These are phyloP conservation scores for Calliphora vicina DNA, from an alignment of 1,140 invertebrate genomes.

Conservation along the genomic window DNA sequence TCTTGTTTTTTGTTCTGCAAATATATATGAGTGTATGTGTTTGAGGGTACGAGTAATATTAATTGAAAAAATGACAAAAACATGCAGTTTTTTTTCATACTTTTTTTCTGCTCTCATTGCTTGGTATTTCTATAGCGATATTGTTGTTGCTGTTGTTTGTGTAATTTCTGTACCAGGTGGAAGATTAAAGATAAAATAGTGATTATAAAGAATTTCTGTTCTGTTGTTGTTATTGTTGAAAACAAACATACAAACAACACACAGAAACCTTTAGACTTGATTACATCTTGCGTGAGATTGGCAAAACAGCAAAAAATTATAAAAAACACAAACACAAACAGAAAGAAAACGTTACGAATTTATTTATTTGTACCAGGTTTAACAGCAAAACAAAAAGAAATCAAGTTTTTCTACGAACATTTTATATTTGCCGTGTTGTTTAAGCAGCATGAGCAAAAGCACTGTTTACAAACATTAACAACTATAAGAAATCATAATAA, in stretches of 20 bases:
- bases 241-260: background rate
- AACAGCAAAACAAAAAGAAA: no score
- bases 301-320: background rate
- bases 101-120: background rate
- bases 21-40: background rate
- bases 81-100: background rate
- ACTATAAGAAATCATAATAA: background rate
- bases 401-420: no score
- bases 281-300: conserved; percentile 12
- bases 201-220: background rate
- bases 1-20: background rate
- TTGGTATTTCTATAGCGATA: background rate
- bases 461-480: no score
- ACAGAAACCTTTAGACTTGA: background rate
- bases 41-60: background rate
- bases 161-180: background rate
- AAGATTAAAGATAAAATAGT: conserved; percentile 14
- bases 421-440: no score
- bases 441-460: no score
- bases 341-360: background rate
- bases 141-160: background rate
- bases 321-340: background rate
- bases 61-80: conserved; percentile 9
- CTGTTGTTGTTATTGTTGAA: background rate
- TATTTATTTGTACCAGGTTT: background rate